Percentiles rank a stretch among this genome's conserved stretches.
These are phyloP conservation scores for Campoletis sonorensis DNA, from an alignment of 1,140 invertebrate species.

Conservation along the genomic window DNA sequence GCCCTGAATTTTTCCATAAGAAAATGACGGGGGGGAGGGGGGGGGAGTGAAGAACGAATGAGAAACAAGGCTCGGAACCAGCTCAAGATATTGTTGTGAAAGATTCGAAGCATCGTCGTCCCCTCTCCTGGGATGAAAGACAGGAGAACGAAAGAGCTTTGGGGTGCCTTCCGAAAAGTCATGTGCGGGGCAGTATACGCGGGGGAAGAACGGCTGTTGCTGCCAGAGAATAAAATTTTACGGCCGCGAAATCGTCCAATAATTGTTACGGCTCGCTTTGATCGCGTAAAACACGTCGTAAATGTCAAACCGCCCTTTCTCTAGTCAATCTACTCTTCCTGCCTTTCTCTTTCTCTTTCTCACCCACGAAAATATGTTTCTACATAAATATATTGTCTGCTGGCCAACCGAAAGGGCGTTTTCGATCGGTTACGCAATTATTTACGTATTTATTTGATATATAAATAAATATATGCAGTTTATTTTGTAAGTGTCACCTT, in stretches of 20 bases:
- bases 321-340: not conserved
- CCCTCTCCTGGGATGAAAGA: not conserved
- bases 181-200: slow-evolving; percentile 50
- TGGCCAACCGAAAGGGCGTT: not conserved
- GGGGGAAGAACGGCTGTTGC: slow-evolving; percentile 45
- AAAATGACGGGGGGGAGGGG: not conserved
- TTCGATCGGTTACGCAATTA: slow-evolving; percentile 34
- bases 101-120: not conserved
- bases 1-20: not conserved
- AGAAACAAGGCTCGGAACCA: not conserved
- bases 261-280: slow-evolving; percentile 76
- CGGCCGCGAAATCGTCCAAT: slow-evolving; percentile 74
- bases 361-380: not conserved
- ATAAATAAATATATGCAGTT: no score
- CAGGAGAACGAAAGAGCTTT: slow-evolving; percentile 12
- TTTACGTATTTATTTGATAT: not conserved
- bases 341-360: not conserved
- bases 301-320: slow-evolving; percentile 69
- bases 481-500: not conserved
- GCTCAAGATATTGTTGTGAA: not conserved
- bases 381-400: not conserved
- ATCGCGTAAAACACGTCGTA: slow-evolving; percentile 77
- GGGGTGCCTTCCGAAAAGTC: slow-evolving; percentile 1
- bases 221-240: slow-evolving; percentile 73
- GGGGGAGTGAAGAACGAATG: not conserved